Base-by-base conservation (phyloP, 2,888 invertebrate genomes). In the Halictus quadricinctus region DNA sequence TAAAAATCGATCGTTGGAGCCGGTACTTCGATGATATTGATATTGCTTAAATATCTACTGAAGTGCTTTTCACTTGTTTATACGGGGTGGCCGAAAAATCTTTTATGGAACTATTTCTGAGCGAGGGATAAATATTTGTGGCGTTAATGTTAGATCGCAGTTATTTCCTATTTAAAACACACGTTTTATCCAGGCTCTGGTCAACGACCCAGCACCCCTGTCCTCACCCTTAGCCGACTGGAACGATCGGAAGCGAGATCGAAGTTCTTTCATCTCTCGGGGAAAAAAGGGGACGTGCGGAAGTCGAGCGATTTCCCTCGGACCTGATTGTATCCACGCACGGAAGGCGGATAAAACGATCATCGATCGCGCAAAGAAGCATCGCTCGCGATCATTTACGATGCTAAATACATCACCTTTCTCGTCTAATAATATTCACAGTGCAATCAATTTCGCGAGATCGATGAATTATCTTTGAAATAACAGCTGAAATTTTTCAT, bases 221-320 rank as follows among this genome's bases (percentile, higher is more conserved):
- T 29, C 46, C 60, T 80, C 80, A 83, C 81, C 87, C 83, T 87
- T 83, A 79, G 72, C 70, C 64, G 79, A 41, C 36, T 72, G 25
- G 43, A 79, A 77, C 25, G 83, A n/a, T 72, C 73, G 86, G 81
- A 76, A 82, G 80, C 79, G 80, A 83, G 79, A 81, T 87, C 81
- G 87, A 78, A 84, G 70, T 79, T 80, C 84, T 88, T 88, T 87
- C 73, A 88, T 88, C 87, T 88, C 83, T 81, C 80, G 74, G 72
- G 76, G 87, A 73, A 75, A 74, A 87, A 79, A 72, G 75, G 70
- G 50, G 66, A 50, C 25, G 70, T 25, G 72, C 50, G 80, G 78
- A 80, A 77, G 80, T 80, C 79, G 69, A 82, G 72, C 54, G 50
- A 66, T 18, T 72, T 80, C 58, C 74, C 64, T 60, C 83, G 76